Evolutionary conservation across 2,113 vertebrate species (phyloP).

Genomic region (Gymnarchus niloticus): DNA sequence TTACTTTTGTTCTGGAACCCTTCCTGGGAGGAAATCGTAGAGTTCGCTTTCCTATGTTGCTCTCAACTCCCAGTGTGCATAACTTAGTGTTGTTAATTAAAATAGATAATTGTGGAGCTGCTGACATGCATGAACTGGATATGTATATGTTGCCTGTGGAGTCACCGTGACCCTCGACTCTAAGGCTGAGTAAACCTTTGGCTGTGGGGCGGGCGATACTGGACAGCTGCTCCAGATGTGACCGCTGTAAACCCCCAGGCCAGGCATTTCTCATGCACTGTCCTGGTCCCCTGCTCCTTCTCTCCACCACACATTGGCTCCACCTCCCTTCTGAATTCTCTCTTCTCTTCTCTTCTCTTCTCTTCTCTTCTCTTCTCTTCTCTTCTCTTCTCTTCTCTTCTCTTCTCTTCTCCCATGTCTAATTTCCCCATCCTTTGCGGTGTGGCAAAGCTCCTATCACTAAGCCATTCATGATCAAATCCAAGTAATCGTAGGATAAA

Average conservation of each 20-base stretch:
- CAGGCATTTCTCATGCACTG: not conserved
- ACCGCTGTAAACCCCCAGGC: not conserved
- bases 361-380: not conserved
- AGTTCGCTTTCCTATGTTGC: too few species aligned
- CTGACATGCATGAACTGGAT: not conserved
- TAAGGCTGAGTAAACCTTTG: not conserved
- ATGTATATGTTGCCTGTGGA: not conserved
- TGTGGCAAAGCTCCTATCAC: not conserved
- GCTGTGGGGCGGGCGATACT: not conserved
- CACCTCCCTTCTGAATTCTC: not conserved
- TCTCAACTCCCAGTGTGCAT: not conserved
- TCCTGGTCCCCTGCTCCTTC: not conserved
- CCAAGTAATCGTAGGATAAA: not conserved
- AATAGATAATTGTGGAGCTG: not conserved
- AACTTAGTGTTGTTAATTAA: not conserved
- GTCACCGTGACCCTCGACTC: not conserved
- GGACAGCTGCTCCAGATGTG: conserved; percentile 11
- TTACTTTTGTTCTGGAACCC: not conserved
- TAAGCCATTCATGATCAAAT: not conserved
- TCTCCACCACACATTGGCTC: not conserved
- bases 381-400: not conserved
- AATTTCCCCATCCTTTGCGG: not conserved
- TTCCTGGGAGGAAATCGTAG: not conserved
- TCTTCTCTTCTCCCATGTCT: not conserved
- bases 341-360: not conserved